Conservation (phyloP, 2,888 invertebrate genomes). For the Lithodes maja region DNA sequence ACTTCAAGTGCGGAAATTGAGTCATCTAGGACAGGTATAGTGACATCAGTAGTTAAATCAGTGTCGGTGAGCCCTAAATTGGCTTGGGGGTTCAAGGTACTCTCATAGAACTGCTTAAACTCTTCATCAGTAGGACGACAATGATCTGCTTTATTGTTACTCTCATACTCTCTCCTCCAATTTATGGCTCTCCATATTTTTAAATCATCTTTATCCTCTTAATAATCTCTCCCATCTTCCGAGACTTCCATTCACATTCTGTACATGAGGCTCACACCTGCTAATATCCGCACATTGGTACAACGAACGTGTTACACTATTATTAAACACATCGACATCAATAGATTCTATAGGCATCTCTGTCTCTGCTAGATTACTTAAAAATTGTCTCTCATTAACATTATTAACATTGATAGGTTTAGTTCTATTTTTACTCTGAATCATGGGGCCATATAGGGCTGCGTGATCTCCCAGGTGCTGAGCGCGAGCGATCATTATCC, state of each 20-base stretch:
- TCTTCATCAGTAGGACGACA: neutral
- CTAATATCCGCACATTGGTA: neutral
- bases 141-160: neutral
- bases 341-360: neutral
- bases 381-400: neutral
- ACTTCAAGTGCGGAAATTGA: neutral
- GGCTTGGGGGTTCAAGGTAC: neutral
- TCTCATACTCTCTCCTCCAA: neutral
- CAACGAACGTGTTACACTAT: neutral
- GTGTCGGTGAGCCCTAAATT: neutral
- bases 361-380: neutral
- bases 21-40: neutral
- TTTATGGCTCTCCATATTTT: neutral
- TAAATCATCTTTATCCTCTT: neutral
- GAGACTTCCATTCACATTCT: neutral
- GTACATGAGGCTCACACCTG: neutral
- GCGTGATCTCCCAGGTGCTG: neutral
- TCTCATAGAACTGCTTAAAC: neutral
- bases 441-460: neutral
- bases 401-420: neutral
- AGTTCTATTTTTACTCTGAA: neutral
- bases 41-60: neutral
- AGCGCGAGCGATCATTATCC: neutral
- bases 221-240: conserved; percentile 14
- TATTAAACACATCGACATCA: neutral